Conservation (phyloP, 2,888 invertebrate genomes). For the Lysandra coridon region DNA sequence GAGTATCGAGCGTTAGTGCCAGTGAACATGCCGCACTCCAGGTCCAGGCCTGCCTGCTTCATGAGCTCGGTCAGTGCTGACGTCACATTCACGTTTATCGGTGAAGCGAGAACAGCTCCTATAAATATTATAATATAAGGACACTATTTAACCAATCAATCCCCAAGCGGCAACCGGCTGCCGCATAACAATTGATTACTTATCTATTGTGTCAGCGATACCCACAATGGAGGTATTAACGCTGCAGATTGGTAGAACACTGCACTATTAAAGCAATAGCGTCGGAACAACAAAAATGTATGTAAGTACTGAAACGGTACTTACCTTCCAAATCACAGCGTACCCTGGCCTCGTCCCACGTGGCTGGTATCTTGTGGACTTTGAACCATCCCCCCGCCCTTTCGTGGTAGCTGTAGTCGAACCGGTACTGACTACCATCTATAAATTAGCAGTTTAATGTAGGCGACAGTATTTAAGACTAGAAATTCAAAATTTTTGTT, state of each 20-base stretch:
- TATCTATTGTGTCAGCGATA: no score
- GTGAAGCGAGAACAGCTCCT: constrained; percentile 30
- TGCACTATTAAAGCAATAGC: no score
- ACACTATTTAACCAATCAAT: not conserved
- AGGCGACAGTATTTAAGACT: not conserved
- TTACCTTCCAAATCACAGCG: constrained; percentile 13
- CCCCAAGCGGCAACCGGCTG: no score
- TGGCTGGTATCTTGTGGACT: not conserved
- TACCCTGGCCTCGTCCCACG: constrained; percentile 12
- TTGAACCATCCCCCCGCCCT: not conserved
- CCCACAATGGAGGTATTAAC: no score
- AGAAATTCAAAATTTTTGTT: no score
- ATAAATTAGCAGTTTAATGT: not conserved
- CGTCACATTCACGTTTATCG: not conserved
- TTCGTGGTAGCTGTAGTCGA: constrained; percentile 16
- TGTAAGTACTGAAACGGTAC: no score
- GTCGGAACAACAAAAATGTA: no score
- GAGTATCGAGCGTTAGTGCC: constrained; percentile 15
- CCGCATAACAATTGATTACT: no score
- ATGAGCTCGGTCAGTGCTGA: not conserved
- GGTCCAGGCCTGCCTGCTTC: not conserved
- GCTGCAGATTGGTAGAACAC: not conserved
- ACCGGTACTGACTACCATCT: constrained; percentile 8
- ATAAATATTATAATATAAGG: not conserved
- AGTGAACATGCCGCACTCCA: constrained; percentile 10